A percentile compares a stretch with the other conserved stretches of the same genome.
Conservation (phyloP, 2,888 invertebrate genomes). For the Mesorhabditis spiculigera region DNA sequence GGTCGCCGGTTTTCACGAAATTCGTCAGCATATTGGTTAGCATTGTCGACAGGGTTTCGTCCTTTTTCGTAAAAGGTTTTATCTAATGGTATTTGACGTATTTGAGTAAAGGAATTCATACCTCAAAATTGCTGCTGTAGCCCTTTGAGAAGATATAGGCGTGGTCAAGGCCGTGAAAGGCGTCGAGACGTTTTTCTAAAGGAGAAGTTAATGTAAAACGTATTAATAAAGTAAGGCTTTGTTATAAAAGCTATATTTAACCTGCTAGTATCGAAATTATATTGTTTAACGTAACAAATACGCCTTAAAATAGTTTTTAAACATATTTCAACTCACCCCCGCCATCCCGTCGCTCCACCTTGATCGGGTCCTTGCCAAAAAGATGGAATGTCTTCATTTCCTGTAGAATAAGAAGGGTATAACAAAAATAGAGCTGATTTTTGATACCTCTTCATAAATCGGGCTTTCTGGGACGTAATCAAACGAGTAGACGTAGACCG, state of each 20-base stretch:
- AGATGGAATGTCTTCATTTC: constrained; percentile 39
- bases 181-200: constrained; percentile 36
- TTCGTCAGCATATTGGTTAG: constrained; percentile 51
- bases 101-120: neutral
- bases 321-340: neutral
- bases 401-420: constrained; percentile 10
- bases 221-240: neutral
- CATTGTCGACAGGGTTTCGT: constrained; percentile 50
- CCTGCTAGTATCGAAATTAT: too few relatives aligned
- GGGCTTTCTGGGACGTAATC: constrained; percentile 53
- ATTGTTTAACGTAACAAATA: too few relatives aligned
- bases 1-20: constrained; percentile 47
- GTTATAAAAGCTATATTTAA: too few relatives aligned
- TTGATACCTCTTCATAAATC: constrained; percentile 49
- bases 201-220: neutral
- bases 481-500: constrained; percentile 55
- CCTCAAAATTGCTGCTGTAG: constrained; percentile 45
- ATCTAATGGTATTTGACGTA: constrained; percentile 32
- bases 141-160: constrained; percentile 57
- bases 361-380: constrained; percentile 50
- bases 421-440: too few relatives aligned
- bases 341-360: constrained; percentile 33
- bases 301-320: too few relatives aligned
- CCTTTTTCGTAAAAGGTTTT: constrained; percentile 49
- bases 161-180: constrained; percentile 58